Evolutionary conservation across 2,888 invertebrate genomes (phyloP), one percentile per base, ranked within the genome.

Genomic region (Pristionchus fissidentatus): DNA sequence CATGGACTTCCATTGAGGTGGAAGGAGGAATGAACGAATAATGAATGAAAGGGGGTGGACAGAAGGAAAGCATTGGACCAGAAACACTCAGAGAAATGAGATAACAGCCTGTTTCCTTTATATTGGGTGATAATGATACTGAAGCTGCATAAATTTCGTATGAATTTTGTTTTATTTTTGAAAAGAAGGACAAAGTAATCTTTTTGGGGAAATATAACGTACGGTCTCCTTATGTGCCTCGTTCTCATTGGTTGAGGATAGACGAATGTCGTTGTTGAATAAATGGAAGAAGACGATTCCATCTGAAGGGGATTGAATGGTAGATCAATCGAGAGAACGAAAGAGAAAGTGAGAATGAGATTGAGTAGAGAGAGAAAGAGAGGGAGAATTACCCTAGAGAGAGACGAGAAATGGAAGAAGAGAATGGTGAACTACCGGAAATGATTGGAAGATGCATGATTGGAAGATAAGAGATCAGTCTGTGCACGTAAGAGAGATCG

Each of bases 271-370:
- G 78, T 55, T 15, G 78, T 78, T 19, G 52, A 55, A 38, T 78
- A 78, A 55, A 78, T 78, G 22, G 78, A 29, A 78, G 75, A 75
- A 19, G 75, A 38, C 75, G 29, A 46, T 43, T n/a, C 26, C 22
- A 5, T 75, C 38, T 66, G 62, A 66, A 66, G 29, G 60, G 41
- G 41, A 22, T n/a, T n/a, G 35, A 19, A 62, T 52, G 26, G 22
- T 22, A 66, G 60, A 62, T 62, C 60, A 62, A 62, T 19, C 15
- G 66, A 66, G 19, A 38, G 15, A 38, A 38, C 4, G 66, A 60
- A 60, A 66, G 66, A 38, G 66, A 66, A 66, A 66, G 66, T 66
- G 66, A 38, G 62, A 62, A 62, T 35, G 38, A 2, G 38, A 66
- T 66, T 38, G 66, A 66, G n/a, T n/a, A n/a, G 8, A 2, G 66